Evolutionary conservation across 2,797 vertebrate species (phyloP), one percentile per base, ranked within the genome.

Genomic region (Clarias fuscus): DNA sequence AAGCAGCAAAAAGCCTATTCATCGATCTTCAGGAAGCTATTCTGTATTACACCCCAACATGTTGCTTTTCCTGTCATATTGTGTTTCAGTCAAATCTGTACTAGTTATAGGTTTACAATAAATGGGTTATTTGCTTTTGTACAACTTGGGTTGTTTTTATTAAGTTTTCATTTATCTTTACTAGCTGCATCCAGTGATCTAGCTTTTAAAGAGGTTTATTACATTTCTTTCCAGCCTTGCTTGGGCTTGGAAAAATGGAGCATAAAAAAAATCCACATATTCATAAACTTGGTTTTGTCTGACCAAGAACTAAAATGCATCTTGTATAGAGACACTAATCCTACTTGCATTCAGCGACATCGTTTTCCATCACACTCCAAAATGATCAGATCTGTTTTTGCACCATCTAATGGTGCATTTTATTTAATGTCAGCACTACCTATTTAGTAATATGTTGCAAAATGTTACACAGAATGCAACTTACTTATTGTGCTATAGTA

Each of bases 61-160:
- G 67, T 83, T 89, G 59, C 76, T 82, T 68, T 59, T 79, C 88
- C 85, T 87, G 71, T 84, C 53, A 82, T 77, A 85, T 85, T 91
- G 84, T 91, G 85, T 87, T 82, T 81, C 87, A 84, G 89, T 91
- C 92, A 90, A 92, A 86, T 88, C 89, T 96, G 95, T 96, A 95
- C 92, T 91, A 85, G 81, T 90, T 89, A 90, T 93, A 95, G 95
- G 94, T 88, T 91, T 94, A 93, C 94, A 96, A 96, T 96, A 96
- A 96, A 96, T 91, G 84, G 91, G 89, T 92, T 85, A 61, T 92
- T 95, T 93, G 93, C 92, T 94, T 95, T 95, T 96, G 95, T 95
- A 94, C 91, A 88, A 88, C 91, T 90, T 91, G 91, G 86, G 90
- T 92, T 94, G 90, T 89, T 93, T 53, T 33, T 77, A 10, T 27